Evolutionary conservation across 2,888 invertebrate species (phyloP).

Genomic region (Apeira syringaria): DNA sequence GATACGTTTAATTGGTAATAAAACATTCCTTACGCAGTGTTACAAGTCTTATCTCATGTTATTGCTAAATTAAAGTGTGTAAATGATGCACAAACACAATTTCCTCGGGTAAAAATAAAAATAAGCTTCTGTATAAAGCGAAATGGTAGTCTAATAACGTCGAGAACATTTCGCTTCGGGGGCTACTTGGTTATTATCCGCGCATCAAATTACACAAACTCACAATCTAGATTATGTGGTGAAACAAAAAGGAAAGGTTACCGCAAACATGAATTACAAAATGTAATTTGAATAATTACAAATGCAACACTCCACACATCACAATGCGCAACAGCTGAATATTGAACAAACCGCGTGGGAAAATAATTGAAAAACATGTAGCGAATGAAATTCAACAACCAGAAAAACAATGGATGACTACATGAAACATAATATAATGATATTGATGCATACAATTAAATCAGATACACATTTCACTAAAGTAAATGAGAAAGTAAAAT

Average conservation of each 20-base stretch:
- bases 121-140: conserved; percentile 7
- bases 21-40: background rate
- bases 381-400: conserved; percentile 36
- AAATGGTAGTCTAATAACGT: conserved; percentile 6
- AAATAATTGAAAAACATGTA: conserved; percentile 54
- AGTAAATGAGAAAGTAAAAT: conserved; percentile 18
- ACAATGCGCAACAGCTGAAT: conserved; percentile 55
- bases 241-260: conserved; percentile 52
- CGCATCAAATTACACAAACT: conserved; percentile 28
- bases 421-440: conserved; percentile 39
- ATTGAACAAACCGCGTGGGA: conserved; percentile 65
- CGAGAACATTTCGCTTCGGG: conserved; percentile 9
- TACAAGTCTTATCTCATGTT: background rate
- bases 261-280: conserved; percentile 48
- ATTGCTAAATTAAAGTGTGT: background rate
- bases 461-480: background rate
- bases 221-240: conserved; percentile 48
- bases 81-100: background rate
- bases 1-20: conserved; percentile 21
- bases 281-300: conserved; percentile 65
- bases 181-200: conserved; percentile 25
- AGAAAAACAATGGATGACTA: conserved; percentile 40
- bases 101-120: conserved; percentile 23
- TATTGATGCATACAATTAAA: conserved; percentile 23
- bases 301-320: conserved; percentile 47